Percentiles rank a stretch among this genome's conserved stretches.
These are phyloP conservation scores for Argopecten irradians DNA, from an alignment of 1,140 invertebrate species.

Conservation along the genomic window DNA sequence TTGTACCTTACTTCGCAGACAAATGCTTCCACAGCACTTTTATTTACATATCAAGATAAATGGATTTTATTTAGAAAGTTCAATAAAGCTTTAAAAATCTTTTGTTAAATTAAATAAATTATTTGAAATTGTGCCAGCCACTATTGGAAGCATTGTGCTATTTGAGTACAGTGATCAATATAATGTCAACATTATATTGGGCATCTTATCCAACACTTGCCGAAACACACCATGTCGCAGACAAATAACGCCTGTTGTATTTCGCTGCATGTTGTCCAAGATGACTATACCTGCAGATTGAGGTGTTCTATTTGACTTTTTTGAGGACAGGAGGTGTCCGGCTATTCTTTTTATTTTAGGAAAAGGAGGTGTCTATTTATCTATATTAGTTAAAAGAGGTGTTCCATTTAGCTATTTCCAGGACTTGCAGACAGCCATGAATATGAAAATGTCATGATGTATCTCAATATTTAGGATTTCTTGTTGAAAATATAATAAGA, in stretches of 20 bases:
- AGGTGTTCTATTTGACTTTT: no score
- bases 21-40: slow-evolving; percentile 15
- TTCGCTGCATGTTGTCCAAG: no score
- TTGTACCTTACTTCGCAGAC: background rate
- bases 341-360: no score
- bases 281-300: no score
- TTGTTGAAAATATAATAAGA: no score
- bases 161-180: background rate
- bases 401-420: no score
- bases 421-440: no score
- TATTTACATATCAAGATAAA: background rate
- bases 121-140: background rate
- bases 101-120: slow-evolving; percentile 7
- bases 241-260: background rate
- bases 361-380: no score
- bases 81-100: slow-evolving; percentile 11
- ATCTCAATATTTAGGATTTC: no score
- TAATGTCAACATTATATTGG: background rate
- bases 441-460: no score
- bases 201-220: background rate
- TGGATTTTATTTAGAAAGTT: slow-evolving; percentile 19
- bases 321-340: no score
- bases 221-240: background rate
- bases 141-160: background rate
- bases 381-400: no score